Evolutionary conservation across 1,140 invertebrate genomes (phyloP), one percentile per base, ranked within the genome.

Genomic region (Drosophila eugracilis): DNA sequence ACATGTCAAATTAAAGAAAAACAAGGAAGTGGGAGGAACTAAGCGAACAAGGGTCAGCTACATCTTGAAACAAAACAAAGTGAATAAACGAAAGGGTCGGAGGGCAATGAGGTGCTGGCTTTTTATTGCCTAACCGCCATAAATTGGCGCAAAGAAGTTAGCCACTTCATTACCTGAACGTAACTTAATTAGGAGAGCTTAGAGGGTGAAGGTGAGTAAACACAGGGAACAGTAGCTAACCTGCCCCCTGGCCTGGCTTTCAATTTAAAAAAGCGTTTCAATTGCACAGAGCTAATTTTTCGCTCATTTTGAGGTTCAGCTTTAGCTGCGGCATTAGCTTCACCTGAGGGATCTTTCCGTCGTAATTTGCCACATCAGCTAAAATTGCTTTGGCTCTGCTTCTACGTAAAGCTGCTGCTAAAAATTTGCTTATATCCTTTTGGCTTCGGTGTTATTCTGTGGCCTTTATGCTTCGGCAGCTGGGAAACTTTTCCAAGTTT

Each of bases 61-160:
- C 21, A 41, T 32, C 1, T 5, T 1, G 14, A 30, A 15, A 15
- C 4, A 60, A 41, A 39, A 26, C 14, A 32, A 28, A 58, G 7
- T 30, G 10, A n/a, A 26, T 14, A 9, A 17, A 34, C 41, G 7
- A 26, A 3, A 4, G 41, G 41, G 12, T 14, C 12, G 14, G 32
- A 9, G 19, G 9, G 45, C 45, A 12, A 67, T 42, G 26, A 66
- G 44, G 24, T 52, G 28, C 45, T 14, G 14, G 17, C 22, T 52
- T 76, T 60, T 66, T 54, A 58, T 66, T 17, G 49, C 12, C 32
- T 39, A 76, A 73, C 81, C 73, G 62, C 41, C 39, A 81, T 85
- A 80, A 74, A 57, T 86, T 86, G 57, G 14, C 47, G 63, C 75
- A 81, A 86, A 85, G 73, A 85, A 86, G 77, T 86, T 70, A 70